A percentile compares a stretch with the other conserved stretches of the same genome.
Evolutionary conservation across 1,140 invertebrate species (phyloP).

Genomic region (Platorchestia sp.): DNA sequence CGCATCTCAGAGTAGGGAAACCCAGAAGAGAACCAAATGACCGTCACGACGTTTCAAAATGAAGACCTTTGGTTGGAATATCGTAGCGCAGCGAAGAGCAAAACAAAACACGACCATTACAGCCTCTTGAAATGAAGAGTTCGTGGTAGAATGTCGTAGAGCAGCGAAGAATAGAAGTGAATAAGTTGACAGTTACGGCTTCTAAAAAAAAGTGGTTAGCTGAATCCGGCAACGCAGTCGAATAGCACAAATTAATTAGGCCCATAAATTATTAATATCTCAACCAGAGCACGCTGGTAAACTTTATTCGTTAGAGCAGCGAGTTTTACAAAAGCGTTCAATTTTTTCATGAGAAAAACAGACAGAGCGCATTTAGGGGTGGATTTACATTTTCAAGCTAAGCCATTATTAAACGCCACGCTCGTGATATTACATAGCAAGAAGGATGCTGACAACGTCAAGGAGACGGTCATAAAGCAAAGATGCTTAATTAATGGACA

Average conservation of each 20-base stretch:
- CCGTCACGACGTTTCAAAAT: no score
- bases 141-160: no score
- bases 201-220: neutral
- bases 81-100: no score
- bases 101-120: no score
- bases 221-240: neutral
- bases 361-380: neutral
- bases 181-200: neutral
- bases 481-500: neutral
- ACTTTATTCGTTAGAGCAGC: neutral
- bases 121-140: no score
- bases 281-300: neutral
- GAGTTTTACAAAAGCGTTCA: neutral
- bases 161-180: neutral
- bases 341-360: neutral
- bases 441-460: neutral
- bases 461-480: constrained; percentile 6
- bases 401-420: neutral
- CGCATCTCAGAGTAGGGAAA: no score
- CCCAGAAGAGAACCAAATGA: no score
- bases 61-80: no score
- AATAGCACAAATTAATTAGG: neutral
- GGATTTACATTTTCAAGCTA: neutral
- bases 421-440: neutral
- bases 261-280: neutral